A percentile compares a stretch with the other conserved stretches of the same genome.
phyloP scores from a whole-genome alignment of 2,797 vertebrate species.

The Sebastes aleutianus region DNA sequence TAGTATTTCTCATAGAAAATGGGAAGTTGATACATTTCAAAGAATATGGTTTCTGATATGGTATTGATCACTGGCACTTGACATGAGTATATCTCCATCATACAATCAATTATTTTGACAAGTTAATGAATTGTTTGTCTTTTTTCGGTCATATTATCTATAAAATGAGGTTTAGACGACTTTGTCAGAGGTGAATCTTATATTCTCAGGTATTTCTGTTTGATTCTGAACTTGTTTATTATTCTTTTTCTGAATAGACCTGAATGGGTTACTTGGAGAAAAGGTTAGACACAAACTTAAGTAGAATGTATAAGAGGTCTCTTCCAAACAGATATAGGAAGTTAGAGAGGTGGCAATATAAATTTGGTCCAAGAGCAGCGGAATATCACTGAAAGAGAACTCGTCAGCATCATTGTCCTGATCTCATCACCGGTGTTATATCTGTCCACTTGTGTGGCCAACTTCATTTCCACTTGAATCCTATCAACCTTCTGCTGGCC shows the following conservation, averaged over 20 bases:
- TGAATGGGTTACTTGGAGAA: background rate
- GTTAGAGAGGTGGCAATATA: slow-evolving; percentile 44
- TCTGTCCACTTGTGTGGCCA: slow-evolving; percentile 80
- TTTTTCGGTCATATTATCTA: background rate
- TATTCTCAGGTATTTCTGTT: no score
- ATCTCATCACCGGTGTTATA: slow-evolving; percentile 71
- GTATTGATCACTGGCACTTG: no score
- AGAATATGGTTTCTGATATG: background rate
- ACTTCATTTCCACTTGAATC: slow-evolving; percentile 92
- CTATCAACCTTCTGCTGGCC: slow-evolving; percentile 86
- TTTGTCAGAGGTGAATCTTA: no score
- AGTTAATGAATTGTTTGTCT: background rate
- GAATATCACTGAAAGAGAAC: slow-evolving; percentile 59
- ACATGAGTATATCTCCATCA: background rate
- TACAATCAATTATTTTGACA: background rate
- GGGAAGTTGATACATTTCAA: background rate
- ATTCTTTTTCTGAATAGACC: background rate
- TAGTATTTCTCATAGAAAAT: background rate
- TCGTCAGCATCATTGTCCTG: slow-evolving; percentile 69
- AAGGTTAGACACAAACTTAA: background rate
- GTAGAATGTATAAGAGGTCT: background rate
- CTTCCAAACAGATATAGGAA: background rate
- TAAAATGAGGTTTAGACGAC: no score
- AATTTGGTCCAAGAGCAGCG: slow-evolving; percentile 75
- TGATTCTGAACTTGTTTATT: background rate